Evolutionary conservation across 2,113 vertebrate species (phyloP).

Genomic region (Cyanoderma ruficeps): DNA sequence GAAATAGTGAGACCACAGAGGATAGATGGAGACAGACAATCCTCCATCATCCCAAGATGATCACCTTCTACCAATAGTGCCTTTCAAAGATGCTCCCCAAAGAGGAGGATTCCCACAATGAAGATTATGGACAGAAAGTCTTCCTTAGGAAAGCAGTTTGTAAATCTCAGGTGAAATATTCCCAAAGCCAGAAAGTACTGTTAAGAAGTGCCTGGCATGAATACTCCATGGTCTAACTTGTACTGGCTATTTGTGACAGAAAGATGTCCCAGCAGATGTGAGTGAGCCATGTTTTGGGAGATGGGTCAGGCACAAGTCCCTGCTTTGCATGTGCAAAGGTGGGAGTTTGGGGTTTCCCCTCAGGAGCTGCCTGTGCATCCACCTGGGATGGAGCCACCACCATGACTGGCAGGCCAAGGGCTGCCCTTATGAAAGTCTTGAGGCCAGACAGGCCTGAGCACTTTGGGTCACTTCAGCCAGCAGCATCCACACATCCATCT

Average conservation of each 20-base stretch:
- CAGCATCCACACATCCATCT: not conserved
- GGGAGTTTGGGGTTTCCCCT: not conserved
- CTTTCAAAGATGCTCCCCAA: not conserved
- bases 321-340: accelerated
- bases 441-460: not conserved
- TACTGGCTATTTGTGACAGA: not conserved
- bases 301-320: accelerated
- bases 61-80: accelerated
- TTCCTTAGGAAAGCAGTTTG: not conserved
- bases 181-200: not conserved
- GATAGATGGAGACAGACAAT: not conserved
- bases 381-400: not conserved
- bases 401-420: accelerated
- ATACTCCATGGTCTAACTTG: too few relatives aligned
- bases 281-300: accelerated
- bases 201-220: not conserved
- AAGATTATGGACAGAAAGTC: not conserved
- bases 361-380: accelerated
- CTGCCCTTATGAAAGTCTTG: not conserved
- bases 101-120: not conserved
- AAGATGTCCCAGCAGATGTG: not conserved
- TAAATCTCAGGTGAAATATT: not conserved
- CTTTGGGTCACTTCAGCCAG: not conserved
- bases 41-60: not conserved
- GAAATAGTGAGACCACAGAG: accelerated